Percentiles rank a stretch among this genome's conserved stretches.
Conservation (phyloP, 2,113 vertebrate genomes). For the Eclectus roratus region DNA sequence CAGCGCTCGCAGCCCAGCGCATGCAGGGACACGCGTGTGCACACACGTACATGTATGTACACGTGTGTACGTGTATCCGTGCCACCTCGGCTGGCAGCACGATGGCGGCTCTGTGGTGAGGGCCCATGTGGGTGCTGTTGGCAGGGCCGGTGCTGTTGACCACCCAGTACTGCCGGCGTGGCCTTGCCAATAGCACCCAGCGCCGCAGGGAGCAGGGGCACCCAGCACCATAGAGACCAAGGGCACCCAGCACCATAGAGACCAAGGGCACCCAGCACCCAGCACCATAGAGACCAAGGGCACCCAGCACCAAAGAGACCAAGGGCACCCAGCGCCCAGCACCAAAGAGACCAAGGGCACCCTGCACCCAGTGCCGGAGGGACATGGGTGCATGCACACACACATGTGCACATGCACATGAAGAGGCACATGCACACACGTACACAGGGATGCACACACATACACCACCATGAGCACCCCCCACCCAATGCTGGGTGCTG, state of each 20-base stretch:
- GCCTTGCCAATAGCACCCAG: neutral
- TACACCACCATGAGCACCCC: neutral
- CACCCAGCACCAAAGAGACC: neutral
- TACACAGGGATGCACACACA: too few relatives aligned
- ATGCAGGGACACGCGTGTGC: fast-evolving
- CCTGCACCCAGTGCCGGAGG: neutral
- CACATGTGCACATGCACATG: too few relatives aligned
- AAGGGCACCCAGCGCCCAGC: too few relatives aligned
- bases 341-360: neutral
- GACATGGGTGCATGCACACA: too few relatives aligned
- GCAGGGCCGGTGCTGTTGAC: neutral
- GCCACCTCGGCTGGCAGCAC: fast-evolving
- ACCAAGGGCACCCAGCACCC: neutral
- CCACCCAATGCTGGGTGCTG: neutral
- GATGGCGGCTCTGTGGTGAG: neutral
- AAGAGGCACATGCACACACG: neutral
- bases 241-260: neutral
- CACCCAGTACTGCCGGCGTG: neutral
- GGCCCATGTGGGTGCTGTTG: neutral
- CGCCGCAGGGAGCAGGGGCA: neutral
- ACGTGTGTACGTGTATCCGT: fast-evolving
- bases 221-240: neutral
- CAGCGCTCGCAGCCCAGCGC: fast-evolving
- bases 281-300: neutral
- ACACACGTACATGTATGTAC: neutral